Evolutionary conservation across 2,888 invertebrate species (phyloP).

Genomic region (Graphium colonna): DNA sequence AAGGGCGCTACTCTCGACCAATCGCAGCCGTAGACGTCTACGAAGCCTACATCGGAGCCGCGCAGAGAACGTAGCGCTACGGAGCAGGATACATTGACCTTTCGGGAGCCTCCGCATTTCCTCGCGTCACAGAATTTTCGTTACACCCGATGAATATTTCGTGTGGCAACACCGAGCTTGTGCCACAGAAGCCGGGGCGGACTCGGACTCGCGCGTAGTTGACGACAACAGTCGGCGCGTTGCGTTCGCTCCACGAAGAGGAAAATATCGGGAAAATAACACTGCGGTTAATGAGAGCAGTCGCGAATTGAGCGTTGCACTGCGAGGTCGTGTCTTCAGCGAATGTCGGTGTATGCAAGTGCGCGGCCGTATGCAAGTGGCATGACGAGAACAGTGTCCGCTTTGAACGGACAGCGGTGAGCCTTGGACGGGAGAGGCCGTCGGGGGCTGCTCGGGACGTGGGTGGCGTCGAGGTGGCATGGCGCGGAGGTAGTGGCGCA

Average conservation of each 20-base stretch:
- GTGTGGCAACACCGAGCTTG: slow-evolving; percentile 17
- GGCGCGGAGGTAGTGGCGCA: slow-evolving; percentile 43
- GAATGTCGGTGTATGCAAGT: slow-evolving; percentile 14
- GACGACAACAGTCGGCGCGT: slow-evolving; percentile 1
- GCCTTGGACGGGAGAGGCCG: slow-evolving; percentile 2
- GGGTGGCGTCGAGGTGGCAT: slow-evolving; percentile 23
- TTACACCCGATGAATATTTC: slow-evolving; percentile 12
- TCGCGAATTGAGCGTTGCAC: slow-evolving; percentile 19
- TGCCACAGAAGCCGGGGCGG: neutral
- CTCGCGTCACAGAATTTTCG: slow-evolving; percentile 24
- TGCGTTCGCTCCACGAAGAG: neutral
- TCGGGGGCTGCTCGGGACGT: neutral
- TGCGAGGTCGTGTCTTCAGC: slow-evolving; percentile 25
- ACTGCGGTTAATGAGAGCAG: slow-evolving; percentile 16
- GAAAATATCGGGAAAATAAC: slow-evolving; percentile 4
- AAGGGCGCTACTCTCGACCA: slow-evolving; percentile 36
- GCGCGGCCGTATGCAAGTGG: neutral
- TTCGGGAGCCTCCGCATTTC: slow-evolving; percentile 50
- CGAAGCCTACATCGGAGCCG: slow-evolving; percentile 69
- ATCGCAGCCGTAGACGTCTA: slow-evolving; percentile 68
- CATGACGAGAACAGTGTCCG: too few species aligned
- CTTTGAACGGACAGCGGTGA: too few species aligned
- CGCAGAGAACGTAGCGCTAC: slow-evolving; percentile 63
- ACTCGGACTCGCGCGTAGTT: slow-evolving; percentile 1
- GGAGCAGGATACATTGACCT: slow-evolving; percentile 56